These are phyloP conservation scores for Dasyornis broadbenti DNA, from an alignment of 2,113 vertebrate species.

Conservation along the genomic window DNA sequence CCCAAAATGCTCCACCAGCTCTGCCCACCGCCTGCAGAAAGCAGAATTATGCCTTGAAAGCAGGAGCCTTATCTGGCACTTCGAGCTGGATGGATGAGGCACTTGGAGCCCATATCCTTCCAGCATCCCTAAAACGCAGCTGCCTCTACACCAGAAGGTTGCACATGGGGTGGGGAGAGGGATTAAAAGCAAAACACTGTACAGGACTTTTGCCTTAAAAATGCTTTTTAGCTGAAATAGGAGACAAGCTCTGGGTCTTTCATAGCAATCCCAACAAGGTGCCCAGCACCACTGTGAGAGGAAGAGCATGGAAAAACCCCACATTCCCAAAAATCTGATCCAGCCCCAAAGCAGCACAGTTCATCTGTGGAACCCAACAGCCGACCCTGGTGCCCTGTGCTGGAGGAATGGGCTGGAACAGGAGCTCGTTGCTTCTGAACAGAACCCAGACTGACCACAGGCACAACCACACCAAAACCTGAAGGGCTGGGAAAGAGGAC, in stretches of 20 bases:
- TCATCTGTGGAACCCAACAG: neutral
- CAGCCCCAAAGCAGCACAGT: neutral
- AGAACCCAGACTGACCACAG: neutral
- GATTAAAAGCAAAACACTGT: neutral
- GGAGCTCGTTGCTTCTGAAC: neutral
- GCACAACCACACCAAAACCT: neutral
- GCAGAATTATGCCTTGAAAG: conserved; percentile 9
- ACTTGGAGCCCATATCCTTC: neutral
- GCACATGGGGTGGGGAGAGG: neutral
- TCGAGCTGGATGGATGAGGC: neutral
- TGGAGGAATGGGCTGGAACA: neutral
- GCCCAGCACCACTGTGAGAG: neutral
- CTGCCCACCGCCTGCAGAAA: neutral
- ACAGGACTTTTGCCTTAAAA: neutral
- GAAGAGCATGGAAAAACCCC: neutral
- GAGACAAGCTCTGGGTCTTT: neutral
- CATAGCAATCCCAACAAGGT: neutral
- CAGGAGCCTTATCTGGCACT: neutral
- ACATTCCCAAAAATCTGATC: neutral
- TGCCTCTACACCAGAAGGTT: neutral
- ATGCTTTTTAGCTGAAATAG: neutral
- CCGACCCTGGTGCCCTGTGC: neutral
- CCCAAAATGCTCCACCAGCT: neutral
- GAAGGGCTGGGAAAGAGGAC: neutral
- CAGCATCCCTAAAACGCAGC: neutral